Evolutionary conservation across 1,140 invertebrate species (phyloP).

Genomic region (Globodera rostochiensis): DNA sequence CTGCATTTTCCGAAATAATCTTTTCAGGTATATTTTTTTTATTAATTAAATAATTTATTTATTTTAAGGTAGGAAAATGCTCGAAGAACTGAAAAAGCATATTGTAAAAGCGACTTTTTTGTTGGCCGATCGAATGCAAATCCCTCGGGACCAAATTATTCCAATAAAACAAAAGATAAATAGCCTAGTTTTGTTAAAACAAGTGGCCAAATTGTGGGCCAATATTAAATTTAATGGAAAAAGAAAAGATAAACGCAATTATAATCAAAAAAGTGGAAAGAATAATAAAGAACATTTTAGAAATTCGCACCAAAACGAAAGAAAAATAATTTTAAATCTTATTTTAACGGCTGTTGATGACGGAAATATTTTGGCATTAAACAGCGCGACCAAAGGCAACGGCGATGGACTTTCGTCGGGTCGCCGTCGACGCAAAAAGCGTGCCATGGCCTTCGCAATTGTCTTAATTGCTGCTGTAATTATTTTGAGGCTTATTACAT

Average conservation of each 20-base stretch:
- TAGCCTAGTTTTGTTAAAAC: not conserved
- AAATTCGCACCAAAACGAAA: not conserved
- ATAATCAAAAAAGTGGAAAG: not conserved
- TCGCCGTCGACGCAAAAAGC: not conserved
- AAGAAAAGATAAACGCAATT: not conserved
- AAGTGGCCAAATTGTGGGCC: not conserved
- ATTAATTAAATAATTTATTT: not conserved
- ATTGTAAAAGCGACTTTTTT: not conserved
- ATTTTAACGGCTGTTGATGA: not conserved
- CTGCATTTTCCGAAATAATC: not conserved
- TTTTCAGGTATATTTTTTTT: not conserved
- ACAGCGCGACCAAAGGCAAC: not conserved
- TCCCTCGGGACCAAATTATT: not conserved
- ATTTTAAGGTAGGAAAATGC: not conserved
- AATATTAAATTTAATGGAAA: not conserved
- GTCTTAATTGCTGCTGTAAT: not conserved
- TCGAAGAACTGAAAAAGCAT: not conserved
- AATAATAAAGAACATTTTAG: not conserved
- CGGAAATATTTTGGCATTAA: not conserved
- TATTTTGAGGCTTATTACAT: not conserved
- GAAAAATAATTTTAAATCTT: not conserved
- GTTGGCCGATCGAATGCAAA: not conserved
- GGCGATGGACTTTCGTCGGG: too few relatives aligned
- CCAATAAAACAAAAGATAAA: not conserved
- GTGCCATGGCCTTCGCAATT: not conserved